Evolutionary conservation across 2,888 invertebrate genomes (phyloP).

Genomic region (Pelosia muscerda): DNA sequence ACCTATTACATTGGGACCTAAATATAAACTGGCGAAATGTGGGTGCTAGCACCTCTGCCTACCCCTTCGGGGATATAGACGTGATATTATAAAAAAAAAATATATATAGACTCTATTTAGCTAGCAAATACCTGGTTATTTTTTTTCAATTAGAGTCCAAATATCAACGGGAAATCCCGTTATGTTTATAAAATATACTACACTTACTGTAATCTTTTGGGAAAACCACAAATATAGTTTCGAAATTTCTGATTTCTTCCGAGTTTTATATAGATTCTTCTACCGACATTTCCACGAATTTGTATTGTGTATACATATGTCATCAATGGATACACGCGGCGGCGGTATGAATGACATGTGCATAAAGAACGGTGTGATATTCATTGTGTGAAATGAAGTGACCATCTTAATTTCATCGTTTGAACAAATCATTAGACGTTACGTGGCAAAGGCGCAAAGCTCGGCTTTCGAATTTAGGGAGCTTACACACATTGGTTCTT

Average conservation of each 20-base stretch:
- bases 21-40: too few relatives aligned
- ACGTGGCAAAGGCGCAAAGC: neutral
- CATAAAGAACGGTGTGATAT: conserved; percentile 24
- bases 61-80: too few relatives aligned
- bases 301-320: neutral
- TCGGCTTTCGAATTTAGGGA: neutral
- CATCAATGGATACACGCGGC: neutral
- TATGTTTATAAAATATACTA: neutral
- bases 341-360: conserved; percentile 19
- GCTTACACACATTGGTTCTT: neutral
- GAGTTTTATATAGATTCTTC: neutral
- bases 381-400: conserved; percentile 34
- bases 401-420: conserved; percentile 37
- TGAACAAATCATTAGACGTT: conserved; percentile 38
- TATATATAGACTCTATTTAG: too few relatives aligned
- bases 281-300: neutral
- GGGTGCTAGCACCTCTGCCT: too few relatives aligned
- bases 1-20: too few relatives aligned
- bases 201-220: neutral
- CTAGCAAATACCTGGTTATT: too few relatives aligned
- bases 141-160: neutral
- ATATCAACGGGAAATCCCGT: neutral
- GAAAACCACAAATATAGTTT: neutral
- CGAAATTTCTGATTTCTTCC: too few relatives aligned
- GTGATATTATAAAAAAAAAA: too few relatives aligned